Conservation (phyloP, 2,797 vertebrate species). For the Acipenser ruthenus region DNA sequence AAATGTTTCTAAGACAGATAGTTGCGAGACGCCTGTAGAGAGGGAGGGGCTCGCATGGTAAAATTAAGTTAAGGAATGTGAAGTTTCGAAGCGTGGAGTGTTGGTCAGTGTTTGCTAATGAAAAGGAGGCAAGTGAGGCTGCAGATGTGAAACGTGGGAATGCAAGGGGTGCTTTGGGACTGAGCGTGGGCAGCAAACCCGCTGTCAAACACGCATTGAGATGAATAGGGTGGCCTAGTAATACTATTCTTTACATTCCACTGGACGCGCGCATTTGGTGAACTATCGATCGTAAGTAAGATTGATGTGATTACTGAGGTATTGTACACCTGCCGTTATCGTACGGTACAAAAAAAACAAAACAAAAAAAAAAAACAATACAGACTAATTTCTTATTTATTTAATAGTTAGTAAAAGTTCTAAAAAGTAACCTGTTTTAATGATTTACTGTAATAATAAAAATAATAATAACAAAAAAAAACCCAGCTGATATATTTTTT, state of each 20-base stretch:
- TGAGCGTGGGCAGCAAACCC: constrained; percentile 23
- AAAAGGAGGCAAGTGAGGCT: constrained; percentile 18
- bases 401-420: too few relatives aligned
- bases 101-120: constrained; percentile 32
- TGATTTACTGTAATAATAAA: too few relatives aligned
- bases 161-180: constrained; percentile 32
- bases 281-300: too few relatives aligned
- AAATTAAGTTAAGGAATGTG: constrained; percentile 54
- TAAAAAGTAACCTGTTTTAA: too few relatives aligned
- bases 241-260: neutral
- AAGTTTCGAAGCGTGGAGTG: constrained; percentile 58
- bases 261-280: neutral
- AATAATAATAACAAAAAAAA: too few relatives aligned
- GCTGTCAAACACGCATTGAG: constrained; percentile 22
- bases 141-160: constrained; percentile 50
- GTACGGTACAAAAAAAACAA: too few relatives aligned
- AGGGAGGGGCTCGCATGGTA: constrained; percentile 49
- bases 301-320: too few relatives aligned
- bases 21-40: constrained; percentile 70
- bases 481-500: too few relatives aligned
- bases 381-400: too few relatives aligned
- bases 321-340: too few relatives aligned
- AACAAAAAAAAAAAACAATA: too few relatives aligned
- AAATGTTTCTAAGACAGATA: constrained; percentile 79
- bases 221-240: neutral